These are phyloP conservation scores for Rutpela maculata DNA, from an alignment of 2,888 invertebrate genomes.

Conservation along the genomic window DNA sequence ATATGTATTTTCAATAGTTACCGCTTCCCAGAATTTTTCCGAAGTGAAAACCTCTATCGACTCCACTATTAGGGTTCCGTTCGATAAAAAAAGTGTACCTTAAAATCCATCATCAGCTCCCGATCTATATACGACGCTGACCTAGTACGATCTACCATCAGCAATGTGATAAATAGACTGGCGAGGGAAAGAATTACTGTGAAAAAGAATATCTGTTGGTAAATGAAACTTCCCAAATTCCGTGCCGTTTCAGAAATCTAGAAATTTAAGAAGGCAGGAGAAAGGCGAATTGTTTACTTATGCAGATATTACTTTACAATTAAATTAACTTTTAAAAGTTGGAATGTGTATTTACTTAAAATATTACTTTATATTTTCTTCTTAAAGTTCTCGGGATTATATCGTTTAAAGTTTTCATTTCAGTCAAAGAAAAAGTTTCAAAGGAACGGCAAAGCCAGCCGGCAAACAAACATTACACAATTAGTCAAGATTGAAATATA, in stretches of 20 bases:
- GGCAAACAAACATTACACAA: neutral
- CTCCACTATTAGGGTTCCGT: no score
- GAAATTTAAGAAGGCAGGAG: neutral
- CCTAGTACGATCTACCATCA: neutral
- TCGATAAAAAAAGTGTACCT: no score
- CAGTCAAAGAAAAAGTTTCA: neutral
- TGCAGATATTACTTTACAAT: constrained; percentile 12
- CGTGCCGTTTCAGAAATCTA: neutral
- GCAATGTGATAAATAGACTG: neutral
- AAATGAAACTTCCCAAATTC: neutral
- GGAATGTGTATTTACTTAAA: constrained; percentile 15
- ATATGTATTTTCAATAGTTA: no score
- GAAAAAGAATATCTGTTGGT: neutral
- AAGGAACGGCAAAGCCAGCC: neutral
- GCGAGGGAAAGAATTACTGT: neutral
- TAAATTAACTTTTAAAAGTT: constrained; percentile 10
- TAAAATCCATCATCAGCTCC: no score
- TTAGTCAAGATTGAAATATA: neutral
- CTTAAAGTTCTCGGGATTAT: constrained; percentile 13
- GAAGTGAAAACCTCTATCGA: no score
- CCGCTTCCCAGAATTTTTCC: no score
- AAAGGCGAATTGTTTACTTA: constrained; percentile 15
- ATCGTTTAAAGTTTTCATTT: constrained; percentile 8
- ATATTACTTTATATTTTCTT: constrained; percentile 19
- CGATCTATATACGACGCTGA: no score